Conservation (phyloP, 2,113 vertebrate species). For the Callocephalon fimbriatum region DNA sequence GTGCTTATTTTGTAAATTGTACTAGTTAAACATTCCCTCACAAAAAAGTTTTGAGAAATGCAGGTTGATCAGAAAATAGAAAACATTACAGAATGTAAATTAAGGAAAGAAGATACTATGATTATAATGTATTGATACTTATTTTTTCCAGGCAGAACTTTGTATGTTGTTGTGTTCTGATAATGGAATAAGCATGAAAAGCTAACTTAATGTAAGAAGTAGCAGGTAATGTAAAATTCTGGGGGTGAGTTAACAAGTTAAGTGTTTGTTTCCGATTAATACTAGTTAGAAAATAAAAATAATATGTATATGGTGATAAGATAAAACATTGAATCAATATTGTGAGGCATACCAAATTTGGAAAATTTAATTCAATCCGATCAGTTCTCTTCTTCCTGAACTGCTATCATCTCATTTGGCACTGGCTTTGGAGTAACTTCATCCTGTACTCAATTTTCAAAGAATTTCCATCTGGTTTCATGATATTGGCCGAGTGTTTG, state of each 20-base stretch:
- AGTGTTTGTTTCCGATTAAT: neutral
- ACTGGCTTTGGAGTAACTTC: neutral
- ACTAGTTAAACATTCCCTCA: neutral
- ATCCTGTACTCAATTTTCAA: neutral
- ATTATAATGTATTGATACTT: neutral
- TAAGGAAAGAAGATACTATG: neutral
- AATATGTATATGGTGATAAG: neutral
- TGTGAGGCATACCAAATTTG: neutral
- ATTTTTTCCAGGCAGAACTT: neutral
- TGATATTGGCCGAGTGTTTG: neutral
- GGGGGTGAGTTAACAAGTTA: neutral
- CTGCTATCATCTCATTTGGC: neutral
- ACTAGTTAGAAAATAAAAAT: neutral
- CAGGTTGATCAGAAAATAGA: neutral
- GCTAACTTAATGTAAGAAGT: neutral
- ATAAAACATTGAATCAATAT: neutral
- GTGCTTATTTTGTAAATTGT: neutral
- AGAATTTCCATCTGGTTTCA: slow-evolving; percentile 24
- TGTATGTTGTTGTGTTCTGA: neutral
- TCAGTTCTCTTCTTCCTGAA: neutral
- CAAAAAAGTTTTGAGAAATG: neutral
- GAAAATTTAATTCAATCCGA: neutral
- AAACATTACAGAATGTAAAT: neutral
- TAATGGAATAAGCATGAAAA: neutral
- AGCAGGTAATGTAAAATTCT: neutral